Conservation (phyloP, 92 coral and sea anemone species). For the Phenganax stokvisi region DNA sequence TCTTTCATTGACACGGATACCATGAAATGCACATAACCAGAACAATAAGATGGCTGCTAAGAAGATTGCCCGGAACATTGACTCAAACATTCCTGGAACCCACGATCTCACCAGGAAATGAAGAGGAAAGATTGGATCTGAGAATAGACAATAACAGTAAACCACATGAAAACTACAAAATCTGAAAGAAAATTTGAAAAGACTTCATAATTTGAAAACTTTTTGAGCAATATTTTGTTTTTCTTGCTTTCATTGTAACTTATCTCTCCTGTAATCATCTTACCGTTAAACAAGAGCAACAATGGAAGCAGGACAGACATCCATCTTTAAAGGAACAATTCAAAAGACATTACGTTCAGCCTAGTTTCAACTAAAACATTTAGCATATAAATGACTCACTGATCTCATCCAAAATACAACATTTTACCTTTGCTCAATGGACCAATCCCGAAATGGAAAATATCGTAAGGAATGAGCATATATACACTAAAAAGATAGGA, state of each 20-base stretch:
- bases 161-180: neutral
- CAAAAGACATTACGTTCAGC: neutral
- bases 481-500: constrained; percentile 59
- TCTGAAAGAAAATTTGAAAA: too few species aligned
- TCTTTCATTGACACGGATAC: constrained; percentile 93
- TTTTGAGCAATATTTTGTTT: too few species aligned
- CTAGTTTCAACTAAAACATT: neutral
- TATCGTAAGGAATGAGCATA: constrained; percentile 87
- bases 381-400: neutral
- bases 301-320: constrained; percentile 92
- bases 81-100: constrained; percentile 98
- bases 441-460: constrained; percentile 91
- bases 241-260: neutral
- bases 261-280: neutral
- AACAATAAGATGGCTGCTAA: constrained; percentile 78
- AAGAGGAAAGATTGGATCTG: constrained; percentile 91
- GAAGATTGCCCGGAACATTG: constrained; percentile 90
- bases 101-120: constrained; percentile 91
- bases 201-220: too few species aligned
- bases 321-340: constrained; percentile 58
- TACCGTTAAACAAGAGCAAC: constrained; percentile 86
- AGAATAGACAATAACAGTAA: neutral
- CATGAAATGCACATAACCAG: constrained; percentile 99
- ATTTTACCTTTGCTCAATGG: constrained; percentile 94
- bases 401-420: neutral